Evolutionary conservation across 2,888 invertebrate species (phyloP).

Genomic region (Tineola bisselliella): DNA sequence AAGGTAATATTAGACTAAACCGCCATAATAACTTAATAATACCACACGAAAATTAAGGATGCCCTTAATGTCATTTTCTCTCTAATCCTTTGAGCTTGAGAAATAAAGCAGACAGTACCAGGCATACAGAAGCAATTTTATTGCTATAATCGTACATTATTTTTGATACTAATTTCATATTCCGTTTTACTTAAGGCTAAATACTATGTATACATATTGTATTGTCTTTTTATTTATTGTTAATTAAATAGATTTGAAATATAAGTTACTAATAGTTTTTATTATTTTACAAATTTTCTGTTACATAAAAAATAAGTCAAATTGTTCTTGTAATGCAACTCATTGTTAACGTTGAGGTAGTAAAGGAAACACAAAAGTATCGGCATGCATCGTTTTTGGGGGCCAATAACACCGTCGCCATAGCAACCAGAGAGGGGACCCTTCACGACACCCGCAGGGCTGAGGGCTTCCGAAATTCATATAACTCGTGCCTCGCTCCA

Average conservation of each 20-base stretch:
- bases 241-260: too few species aligned
- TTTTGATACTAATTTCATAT: too few species aligned
- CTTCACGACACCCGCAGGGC: conserved; percentile 42
- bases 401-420: conserved; percentile 57
- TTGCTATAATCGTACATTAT: too few species aligned
- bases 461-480: background rate
- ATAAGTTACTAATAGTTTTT: too few species aligned
- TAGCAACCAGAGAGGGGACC: conserved; percentile 44
- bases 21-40: background rate
- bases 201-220: too few species aligned
- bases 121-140: too few species aligned
- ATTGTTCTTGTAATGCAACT: background rate
- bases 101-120: background rate
- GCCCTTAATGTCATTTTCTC: background rate
- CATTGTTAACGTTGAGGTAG: background rate
- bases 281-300: too few species aligned
- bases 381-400: conserved; percentile 30
- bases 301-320: too few species aligned
- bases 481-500: background rate
- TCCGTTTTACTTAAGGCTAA: too few species aligned
- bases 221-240: too few species aligned
- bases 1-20: background rate
- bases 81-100: background rate
- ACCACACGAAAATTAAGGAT: background rate
- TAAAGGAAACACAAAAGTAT: background rate